Evolutionary conservation across 2,888 invertebrate genomes (phyloP).

Genomic region (Sarcophaga carnaria): DNA sequence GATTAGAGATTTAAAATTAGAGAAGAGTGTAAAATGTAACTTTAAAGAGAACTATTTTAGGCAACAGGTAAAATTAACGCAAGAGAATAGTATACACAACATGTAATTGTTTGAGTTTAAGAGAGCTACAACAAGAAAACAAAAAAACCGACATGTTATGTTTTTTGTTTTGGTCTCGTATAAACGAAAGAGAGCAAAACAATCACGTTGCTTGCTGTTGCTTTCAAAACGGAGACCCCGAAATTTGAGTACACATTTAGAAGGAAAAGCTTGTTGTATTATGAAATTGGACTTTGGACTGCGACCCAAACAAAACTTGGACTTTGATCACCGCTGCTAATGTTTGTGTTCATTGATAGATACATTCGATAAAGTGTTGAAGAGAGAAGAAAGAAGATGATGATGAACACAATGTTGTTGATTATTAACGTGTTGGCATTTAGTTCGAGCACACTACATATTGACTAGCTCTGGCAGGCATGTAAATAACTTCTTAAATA

Average conservation of each 20-base stretch:
- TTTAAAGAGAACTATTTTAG: too few relatives aligned
- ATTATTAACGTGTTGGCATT: constrained; percentile 33
- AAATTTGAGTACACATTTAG: constrained; percentile 40
- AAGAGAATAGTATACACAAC: too few relatives aligned
- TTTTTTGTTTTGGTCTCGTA: constrained; percentile 56
- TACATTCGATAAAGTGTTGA: constrained; percentile 44
- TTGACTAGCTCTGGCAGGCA: too few relatives aligned
- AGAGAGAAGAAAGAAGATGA: constrained; percentile 19
- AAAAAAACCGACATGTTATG: background rate
- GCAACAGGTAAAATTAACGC: too few relatives aligned
- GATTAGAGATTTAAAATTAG: too few relatives aligned
- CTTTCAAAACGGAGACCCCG: constrained; percentile 46
- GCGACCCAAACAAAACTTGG: constrained; percentile 77
- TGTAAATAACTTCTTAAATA: too few relatives aligned
- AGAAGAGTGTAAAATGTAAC: too few relatives aligned
- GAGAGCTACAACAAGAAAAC: background rate
- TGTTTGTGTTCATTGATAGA: constrained; percentile 53
- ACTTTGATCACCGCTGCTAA: constrained; percentile 75
- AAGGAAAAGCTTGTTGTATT: constrained; percentile 68
- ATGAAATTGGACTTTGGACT: constrained; percentile 80
- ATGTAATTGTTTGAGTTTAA: background rate
- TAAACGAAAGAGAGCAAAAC: constrained; percentile 22
- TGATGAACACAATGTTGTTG: constrained; percentile 47
- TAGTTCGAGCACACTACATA: background rate
- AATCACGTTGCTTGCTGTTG: constrained; percentile 54